phyloP scores from a whole-genome alignment of 2,113 vertebrate species.

The Callionymus lyra region DNA sequence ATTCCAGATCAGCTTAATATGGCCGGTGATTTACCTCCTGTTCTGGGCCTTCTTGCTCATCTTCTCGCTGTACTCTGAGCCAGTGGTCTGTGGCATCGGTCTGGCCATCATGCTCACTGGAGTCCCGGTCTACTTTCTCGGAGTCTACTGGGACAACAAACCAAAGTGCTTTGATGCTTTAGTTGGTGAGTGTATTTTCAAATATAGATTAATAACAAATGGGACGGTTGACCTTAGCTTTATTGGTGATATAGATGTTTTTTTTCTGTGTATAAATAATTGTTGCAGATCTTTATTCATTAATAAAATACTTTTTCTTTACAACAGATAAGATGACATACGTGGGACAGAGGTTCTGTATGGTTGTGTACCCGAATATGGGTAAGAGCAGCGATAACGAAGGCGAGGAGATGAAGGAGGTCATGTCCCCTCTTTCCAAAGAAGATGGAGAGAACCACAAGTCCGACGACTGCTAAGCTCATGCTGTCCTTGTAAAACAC shows the following conservation, averaged over 20 bases:
- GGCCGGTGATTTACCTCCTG: constrained; percentile 81
- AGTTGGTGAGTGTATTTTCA: constrained; percentile 64
- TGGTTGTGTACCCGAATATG: constrained; percentile 75
- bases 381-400: constrained; percentile 25
- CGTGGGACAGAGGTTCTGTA: constrained; percentile 79
- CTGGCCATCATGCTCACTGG: constrained; percentile 88
- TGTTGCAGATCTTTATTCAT: background rate
- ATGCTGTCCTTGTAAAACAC: background rate
- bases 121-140: constrained; percentile 84
- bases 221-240: no score
- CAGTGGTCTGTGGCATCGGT: constrained; percentile 81
- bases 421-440: constrained; percentile 52
- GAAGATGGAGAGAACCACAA: constrained; percentile 43
- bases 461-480: constrained; percentile 49
- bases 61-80: constrained; percentile 87
- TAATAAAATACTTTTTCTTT: background rate
- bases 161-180: constrained; percentile 74
- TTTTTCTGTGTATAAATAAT: no score
- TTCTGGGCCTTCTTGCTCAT: constrained; percentile 90
- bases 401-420: constrained; percentile 62
- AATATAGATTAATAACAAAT: no score
- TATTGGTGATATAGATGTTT: no score
- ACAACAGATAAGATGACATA: constrained; percentile 73
- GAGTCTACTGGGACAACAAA: constrained; percentile 83
- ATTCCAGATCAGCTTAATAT: constrained; percentile 76